phyloP scores from a whole-genome alignment of 2,888 invertebrate genomes.

The Koerneria pararmatus region DNA sequence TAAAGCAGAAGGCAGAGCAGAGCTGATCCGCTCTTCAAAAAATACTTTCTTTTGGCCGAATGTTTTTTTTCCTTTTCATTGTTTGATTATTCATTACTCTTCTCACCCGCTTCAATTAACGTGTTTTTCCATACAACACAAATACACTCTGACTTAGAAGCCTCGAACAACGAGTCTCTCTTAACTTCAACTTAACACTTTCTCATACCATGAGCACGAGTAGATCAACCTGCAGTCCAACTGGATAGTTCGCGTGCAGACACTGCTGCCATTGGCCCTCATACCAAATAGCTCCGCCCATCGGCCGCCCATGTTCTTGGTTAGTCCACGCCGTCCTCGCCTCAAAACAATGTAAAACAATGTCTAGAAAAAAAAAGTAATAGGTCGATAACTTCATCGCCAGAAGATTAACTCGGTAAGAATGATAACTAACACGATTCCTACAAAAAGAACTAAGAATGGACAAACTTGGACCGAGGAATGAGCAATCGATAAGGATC shows the following conservation, averaged over 20 bases:
- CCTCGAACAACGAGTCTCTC: neutral
- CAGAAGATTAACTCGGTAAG: too few relatives aligned
- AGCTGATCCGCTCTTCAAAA: constrained; percentile 74
- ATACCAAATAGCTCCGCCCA: constrained; percentile 77
- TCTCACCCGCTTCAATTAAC: neutral
- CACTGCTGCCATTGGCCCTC: constrained; percentile 87
- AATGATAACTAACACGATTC: too few relatives aligned
- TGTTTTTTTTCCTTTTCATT: neutral
- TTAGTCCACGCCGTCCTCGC: constrained; percentile 45
- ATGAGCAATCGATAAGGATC: too few relatives aligned
- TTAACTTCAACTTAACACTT: neutral
- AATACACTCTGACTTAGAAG: too few relatives aligned
- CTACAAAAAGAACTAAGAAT: too few relatives aligned
- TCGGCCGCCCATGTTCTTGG: constrained; percentile 45
- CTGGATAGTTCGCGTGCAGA: constrained; percentile 68
- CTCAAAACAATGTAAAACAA: too few relatives aligned
- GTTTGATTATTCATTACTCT: neutral
- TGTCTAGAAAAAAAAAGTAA: neutral
- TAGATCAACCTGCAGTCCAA: constrained; percentile 65
- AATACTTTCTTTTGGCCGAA: neutral
- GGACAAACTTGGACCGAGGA: too few relatives aligned
- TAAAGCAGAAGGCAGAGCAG: constrained; percentile 89
- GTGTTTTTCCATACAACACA: neutral
- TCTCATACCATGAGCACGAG: constrained; percentile 48
- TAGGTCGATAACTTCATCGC: neutral